These are phyloP conservation scores for Epizoanthus illoricatus DNA, from an alignment of 92 coral and sea anemone genomes.

Conservation along the genomic window DNA sequence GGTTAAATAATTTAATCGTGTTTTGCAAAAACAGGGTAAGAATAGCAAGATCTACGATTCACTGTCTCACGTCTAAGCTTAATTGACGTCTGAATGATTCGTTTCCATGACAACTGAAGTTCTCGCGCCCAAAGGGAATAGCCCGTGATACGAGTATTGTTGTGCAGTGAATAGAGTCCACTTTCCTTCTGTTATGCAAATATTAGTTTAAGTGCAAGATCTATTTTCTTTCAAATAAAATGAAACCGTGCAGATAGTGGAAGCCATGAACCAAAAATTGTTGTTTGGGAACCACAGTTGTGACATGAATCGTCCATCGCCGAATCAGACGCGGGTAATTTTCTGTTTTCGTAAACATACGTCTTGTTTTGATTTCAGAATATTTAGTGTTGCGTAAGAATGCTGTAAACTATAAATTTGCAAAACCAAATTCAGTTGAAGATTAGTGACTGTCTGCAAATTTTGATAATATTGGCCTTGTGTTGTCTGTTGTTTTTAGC, in stretches of 20 bases:
- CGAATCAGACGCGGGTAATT: neutral
- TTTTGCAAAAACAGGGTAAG: neutral
- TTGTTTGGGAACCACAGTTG: neutral
- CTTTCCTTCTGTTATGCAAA: slow-evolving; percentile 21
- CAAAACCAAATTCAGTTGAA: neutral
- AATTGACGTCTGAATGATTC: neutral
- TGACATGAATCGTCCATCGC: slow-evolving; percentile 11
- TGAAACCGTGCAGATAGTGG: slow-evolving; percentile 2
- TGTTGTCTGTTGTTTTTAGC: neutral
- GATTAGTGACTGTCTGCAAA: neutral
- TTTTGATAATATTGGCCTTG: neutral
- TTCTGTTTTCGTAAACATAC: neutral
- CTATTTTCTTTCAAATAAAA: slow-evolving; percentile 16
- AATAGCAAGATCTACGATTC: neutral
- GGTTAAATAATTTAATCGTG: neutral
- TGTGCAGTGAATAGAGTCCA: neutral
- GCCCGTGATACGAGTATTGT: neutral
- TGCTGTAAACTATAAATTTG: neutral
- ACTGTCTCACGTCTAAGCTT: neutral
- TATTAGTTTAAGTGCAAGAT: slow-evolving; percentile 1
- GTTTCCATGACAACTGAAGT: slow-evolving; percentile 20
- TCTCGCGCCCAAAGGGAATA: neutral
- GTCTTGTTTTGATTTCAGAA: neutral
- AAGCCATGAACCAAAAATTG: neutral
- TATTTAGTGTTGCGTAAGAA: neutral